Percentiles rank a stretch among this genome's conserved stretches.
Conservation (phyloP, 1,140 invertebrate genomes). For the Eupeodes corollae region DNA sequence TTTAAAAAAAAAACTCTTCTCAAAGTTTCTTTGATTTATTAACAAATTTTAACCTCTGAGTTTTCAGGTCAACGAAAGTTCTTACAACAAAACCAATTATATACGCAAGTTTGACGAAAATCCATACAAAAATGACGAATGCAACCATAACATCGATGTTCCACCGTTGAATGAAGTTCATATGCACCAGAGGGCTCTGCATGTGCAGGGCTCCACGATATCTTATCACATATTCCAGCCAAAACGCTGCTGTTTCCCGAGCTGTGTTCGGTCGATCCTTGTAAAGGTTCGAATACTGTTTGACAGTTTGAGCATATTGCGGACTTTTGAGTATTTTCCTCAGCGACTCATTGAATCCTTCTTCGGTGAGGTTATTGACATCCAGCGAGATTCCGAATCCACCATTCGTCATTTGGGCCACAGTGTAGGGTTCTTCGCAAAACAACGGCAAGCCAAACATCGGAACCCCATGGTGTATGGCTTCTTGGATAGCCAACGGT, state of each 20-base stretch:
- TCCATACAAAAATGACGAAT: too few species aligned
- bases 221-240: constrained; percentile 13
- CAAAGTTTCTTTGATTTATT: too few species aligned
- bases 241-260: constrained; percentile 1
- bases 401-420: constrained; percentile 14
- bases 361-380: not conserved
- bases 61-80: too few species aligned
- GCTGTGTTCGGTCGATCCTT: constrained; percentile 2
- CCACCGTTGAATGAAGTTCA: not conserved
- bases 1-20: too few species aligned
- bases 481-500: constrained; percentile 39
- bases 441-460: constrained; percentile 34
- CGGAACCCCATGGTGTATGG: constrained; percentile 26
- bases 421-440: constrained; percentile 40
- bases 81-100: too few species aligned
- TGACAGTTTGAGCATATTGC: constrained; percentile 7
- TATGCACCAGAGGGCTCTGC: constrained; percentile 11
- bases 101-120: too few species aligned
- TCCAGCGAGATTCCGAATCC: not conserved
- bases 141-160: too few species aligned
- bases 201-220: constrained; percentile 28
- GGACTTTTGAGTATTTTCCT: constrained; percentile 7
- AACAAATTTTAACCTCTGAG: too few species aligned
- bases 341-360: constrained; percentile 4
- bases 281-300: not conserved